phyloP scores from a whole-genome alignment of 2,113 vertebrate genomes.

The Anser cygnoides region DNA sequence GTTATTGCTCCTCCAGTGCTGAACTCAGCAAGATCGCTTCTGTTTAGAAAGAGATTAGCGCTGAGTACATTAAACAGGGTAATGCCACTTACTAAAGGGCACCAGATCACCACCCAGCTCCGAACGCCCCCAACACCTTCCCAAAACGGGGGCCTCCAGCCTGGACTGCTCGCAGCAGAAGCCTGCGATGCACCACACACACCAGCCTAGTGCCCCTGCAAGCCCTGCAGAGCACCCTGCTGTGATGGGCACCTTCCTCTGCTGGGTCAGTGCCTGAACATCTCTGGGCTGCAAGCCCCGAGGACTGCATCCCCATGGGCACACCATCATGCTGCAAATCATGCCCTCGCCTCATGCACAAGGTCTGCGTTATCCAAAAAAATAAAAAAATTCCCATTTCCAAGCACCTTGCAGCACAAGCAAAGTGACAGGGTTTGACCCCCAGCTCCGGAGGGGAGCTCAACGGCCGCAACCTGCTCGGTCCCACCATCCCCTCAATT shows the following conservation, averaged over 20 bases:
- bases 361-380: rapidly evolving
- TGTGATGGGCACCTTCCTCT: neutral
- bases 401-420: neutral
- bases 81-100: conserved; percentile 48
- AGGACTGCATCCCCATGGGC: neutral
- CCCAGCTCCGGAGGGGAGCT: neutral
- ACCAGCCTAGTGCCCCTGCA: neutral
- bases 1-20: conserved; percentile 72
- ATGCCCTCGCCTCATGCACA: rapidly evolving
- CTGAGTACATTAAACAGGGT: conserved; percentile 67
- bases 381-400: neutral
- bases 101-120: neutral
- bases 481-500: rapidly evolving
- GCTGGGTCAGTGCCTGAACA: neutral
- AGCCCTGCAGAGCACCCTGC: too few species aligned
- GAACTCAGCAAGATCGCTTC: conserved; percentile 70
- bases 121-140: neutral
- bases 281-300: neutral
- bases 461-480: rapidly evolving
- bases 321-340: rapidly evolving
- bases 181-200: neutral
- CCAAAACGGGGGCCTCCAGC: neutral
- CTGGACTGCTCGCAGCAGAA: neutral
- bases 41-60: conserved; percentile 73
- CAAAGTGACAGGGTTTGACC: neutral